Evolutionary conservation across 2,113 vertebrate species (phyloP).

Genomic region (Indicator maculatus): DNA sequence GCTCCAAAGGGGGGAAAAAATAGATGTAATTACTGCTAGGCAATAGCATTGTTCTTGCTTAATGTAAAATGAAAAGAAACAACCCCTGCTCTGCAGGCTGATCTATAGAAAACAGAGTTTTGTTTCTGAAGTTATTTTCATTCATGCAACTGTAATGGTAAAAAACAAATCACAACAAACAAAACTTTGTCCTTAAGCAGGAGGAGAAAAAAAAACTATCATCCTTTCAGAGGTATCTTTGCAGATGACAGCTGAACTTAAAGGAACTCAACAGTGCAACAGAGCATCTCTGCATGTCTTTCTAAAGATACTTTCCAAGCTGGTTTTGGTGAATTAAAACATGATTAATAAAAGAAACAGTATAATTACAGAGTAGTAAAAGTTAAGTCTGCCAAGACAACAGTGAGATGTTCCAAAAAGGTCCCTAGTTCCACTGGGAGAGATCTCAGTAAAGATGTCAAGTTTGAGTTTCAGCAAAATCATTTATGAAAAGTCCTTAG

Average conservation of each 20-base stretch:
- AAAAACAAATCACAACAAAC: conserved; percentile 57
- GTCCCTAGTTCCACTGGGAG: conserved; percentile 24
- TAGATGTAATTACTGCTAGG: conserved; percentile 4
- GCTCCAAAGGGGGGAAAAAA: not conserved
- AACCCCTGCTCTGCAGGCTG: not conserved
- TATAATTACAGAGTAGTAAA: conserved; percentile 19
- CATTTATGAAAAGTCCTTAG: not conserved
- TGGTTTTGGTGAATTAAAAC: conserved; percentile 9
- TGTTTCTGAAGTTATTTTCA: conserved; percentile 33
- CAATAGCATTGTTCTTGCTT: conserved; percentile 43
- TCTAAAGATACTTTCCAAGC: conserved; percentile 51
- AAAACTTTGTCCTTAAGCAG: not conserved
- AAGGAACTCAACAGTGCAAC: conserved; percentile 26
- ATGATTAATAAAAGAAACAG: not conserved
- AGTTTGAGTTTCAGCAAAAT: not conserved
- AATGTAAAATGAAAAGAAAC: conserved; percentile 34
- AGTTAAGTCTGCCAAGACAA: conserved; percentile 19
- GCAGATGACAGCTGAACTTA: conserved; percentile 39
- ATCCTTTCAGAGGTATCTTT: conserved; percentile 18
- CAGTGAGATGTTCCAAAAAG: conserved; percentile 5
- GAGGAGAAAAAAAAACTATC: conserved; percentile 27
- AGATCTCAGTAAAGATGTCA: not conserved
- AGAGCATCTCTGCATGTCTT: conserved; percentile 18
- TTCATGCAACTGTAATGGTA: not conserved
- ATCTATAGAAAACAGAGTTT: not conserved